Evolutionary conservation across 2,888 invertebrate species (phyloP), one percentile per base, ranked within the genome.

Genomic region (Melinaea menophilus): DNA sequence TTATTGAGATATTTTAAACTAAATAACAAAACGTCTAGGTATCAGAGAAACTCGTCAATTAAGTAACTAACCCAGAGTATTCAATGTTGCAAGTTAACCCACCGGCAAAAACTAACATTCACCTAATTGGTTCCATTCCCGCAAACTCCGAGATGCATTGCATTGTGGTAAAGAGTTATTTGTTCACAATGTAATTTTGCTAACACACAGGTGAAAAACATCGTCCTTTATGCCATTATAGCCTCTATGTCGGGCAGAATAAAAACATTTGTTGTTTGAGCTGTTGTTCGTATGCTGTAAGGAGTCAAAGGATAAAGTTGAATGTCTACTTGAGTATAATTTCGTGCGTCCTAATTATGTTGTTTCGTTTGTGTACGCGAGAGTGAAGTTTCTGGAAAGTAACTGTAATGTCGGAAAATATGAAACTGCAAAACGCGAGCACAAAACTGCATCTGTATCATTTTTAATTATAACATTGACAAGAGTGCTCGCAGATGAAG

Each of bases 41-140:
- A 22, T 51, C 22, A 51, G 7, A 51, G 31, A 51, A 51, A 31
- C 51, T 51, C 22, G 13, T 31, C 51, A 22, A 51, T 51, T 51
- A 51, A 51, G 51, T 3, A 51, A 51, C 51, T 51, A 22, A 31
- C 51, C 11, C 11, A 31, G 41, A 41, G 7, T 51, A 51, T 31
- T 31, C 31, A 9, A 31, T 51, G 31, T 31, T 51, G 31, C 31
- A 72, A 77, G 74, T 73, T 71, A 31, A 22, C 31, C 31, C 51
- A 31, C 51, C 9, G 11, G 69, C 70, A 74, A 75, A 79, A 76
- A 76, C 73, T 73, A 75, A 78, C 80, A 79, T 79, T 80, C 75
- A 77, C 79, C 80, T 80, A 82, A 81, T 80, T 79, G 79, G 78
- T 83, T 81, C 78, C 72, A 74, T 75, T 74, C 75, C 73, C 75